These are phyloP conservation scores for Cnemophilus loriae DNA, from an alignment of 2,113 vertebrate species.

Conservation along the genomic window DNA sequence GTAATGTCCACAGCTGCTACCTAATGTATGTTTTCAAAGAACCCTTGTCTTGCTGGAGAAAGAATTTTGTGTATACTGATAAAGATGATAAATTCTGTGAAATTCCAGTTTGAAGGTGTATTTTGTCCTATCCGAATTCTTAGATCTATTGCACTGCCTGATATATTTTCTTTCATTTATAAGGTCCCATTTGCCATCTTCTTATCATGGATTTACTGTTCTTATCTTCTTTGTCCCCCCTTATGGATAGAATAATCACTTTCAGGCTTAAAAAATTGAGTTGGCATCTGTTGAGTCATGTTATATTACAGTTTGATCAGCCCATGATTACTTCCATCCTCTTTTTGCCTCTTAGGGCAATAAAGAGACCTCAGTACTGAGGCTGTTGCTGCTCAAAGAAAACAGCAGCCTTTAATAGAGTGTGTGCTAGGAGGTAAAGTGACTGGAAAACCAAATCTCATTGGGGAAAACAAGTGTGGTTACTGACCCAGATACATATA, in stretches of 20 bases:
- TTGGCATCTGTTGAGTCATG: background rate
- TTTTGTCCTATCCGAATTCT: background rate
- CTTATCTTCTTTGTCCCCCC: background rate
- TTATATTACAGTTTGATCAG: background rate
- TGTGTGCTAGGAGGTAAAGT: background rate
- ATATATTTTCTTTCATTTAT: background rate
- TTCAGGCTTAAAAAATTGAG: background rate
- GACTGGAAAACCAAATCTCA: background rate
- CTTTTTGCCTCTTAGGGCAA: background rate
- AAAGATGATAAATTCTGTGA: background rate
- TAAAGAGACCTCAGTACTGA: background rate
- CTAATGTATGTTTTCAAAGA: background rate
- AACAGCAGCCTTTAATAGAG: background rate
- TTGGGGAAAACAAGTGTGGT: background rate
- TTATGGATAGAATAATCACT: background rate
- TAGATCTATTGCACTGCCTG: background rate
- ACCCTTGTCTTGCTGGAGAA: background rate
- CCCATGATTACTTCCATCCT: background rate
- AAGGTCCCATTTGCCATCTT: background rate
- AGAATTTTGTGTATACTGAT: background rate
- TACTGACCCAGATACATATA: constrained; percentile 40
- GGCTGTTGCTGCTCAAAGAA: background rate
- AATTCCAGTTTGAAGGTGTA: background rate
- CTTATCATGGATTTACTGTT: background rate
- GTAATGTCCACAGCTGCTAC: background rate